Evolutionary conservation across 1,140 invertebrate species (phyloP), one percentile per base, ranked within the genome.

Genomic region (Trichogramma pretiosum): DNA sequence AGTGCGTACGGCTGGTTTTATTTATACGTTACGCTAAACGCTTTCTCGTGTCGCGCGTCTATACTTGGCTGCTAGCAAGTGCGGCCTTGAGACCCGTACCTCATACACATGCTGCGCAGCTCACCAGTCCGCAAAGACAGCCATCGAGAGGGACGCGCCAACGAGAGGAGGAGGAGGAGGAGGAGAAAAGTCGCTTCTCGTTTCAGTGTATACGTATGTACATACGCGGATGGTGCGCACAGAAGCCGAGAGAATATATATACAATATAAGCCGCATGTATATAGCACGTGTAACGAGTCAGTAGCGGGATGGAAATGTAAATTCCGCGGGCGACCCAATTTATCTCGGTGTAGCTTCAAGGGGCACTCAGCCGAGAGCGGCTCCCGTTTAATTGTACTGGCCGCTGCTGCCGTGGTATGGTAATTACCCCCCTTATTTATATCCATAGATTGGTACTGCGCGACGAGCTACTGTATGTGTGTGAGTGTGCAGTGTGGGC

Each of bases 281-380:
- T 33, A n/a, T n/a, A n/a, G n/a, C n/a, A n/a, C 48, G 34, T 58
- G 62, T 65, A 67, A 67, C 64, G 62, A 69, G n/a, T n/a, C 24
- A 11, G 24, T 48, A 58, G 50, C 54, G 57, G 57, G 56, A 65
- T 62, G 61, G 58, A 63, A 63, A 65, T 59, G 61, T 64, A 62
- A 64, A 65, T 61, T 65, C 60, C 56, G 44, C 48, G n/a, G 38
- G 44, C 61, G 57, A 59, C 59, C 60, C 56, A 64, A 66, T 67
- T 67, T 66, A 65, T 67, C 59, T 57, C 55, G 5, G 34, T 5
- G 3, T 8, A 18, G 34, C 34, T 18, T 41, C 50, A 41, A 51
- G 37, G 46, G 50, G 56, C 44, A 36, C 46, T 36, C 56, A 52
- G 47, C 47, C 52, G 50, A 40, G 56, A 52, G 23, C 41, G 44